A percentile compares a stretch with the other conserved stretches of the same genome.
Evolutionary conservation across 2,888 invertebrate genomes (phyloP).

Genomic region (Dasypolia templi): DNA sequence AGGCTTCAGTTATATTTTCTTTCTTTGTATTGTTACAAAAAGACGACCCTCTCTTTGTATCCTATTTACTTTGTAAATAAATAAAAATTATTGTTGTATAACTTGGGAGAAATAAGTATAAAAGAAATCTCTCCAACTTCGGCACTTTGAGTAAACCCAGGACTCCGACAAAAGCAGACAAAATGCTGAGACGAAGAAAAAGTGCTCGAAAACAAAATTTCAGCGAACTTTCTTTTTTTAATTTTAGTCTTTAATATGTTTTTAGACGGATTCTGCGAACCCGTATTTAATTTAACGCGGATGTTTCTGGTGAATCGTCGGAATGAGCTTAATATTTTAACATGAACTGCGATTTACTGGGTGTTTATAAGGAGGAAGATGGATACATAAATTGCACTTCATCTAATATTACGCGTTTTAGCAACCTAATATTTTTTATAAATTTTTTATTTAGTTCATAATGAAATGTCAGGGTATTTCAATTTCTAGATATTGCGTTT

Average conservation of each 20-base stretch:
- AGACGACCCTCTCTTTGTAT: neutral
- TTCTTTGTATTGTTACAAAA: neutral
- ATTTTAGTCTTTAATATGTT: slow-evolving; percentile 63
- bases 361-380: slow-evolving; percentile 63
- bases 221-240: slow-evolving; percentile 60
- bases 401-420: slow-evolving; percentile 41
- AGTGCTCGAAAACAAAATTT: slow-evolving; percentile 52
- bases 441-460: neutral
- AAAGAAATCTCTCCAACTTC: slow-evolving; percentile 35
- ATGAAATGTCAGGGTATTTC: neutral
- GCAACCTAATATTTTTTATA: slow-evolving; percentile 1
- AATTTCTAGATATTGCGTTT: neutral
- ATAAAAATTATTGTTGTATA: slow-evolving; percentile 18
- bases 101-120: slow-evolving; percentile 14
- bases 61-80: slow-evolving; percentile 3
- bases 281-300: slow-evolving; percentile 60
- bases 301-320: slow-evolving; percentile 57
- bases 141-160: slow-evolving; percentile 31
- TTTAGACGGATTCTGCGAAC: slow-evolving; percentile 45
- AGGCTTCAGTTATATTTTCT: neutral
- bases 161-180: slow-evolving; percentile 17
- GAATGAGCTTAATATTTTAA: slow-evolving; percentile 68
- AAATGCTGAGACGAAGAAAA: slow-evolving; percentile 43
- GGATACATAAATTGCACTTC: slow-evolving; percentile 47
- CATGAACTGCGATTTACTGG: slow-evolving; percentile 61